Conservation (phyloP, 2,113 vertebrate genomes). For the Siniperca chuatsi region DNA sequence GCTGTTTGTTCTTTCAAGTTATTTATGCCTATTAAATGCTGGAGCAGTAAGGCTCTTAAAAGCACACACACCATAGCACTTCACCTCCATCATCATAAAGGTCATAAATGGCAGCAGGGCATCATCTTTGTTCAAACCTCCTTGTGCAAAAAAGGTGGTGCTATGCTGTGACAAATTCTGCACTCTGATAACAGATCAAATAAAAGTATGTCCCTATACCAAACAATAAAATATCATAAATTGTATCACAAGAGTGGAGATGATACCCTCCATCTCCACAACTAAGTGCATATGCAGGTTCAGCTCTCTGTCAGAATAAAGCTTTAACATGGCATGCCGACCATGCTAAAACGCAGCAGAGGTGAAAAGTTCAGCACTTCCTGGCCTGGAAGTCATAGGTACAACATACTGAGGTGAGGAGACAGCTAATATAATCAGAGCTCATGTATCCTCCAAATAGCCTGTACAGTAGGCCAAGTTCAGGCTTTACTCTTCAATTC, state of each 20-base stretch:
- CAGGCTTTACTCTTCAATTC: slow-evolving; percentile 5
- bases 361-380: slow-evolving; percentile 67
- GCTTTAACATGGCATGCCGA: background rate
- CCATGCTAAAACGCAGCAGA: slow-evolving; percentile 40
- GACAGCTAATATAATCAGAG: slow-evolving; percentile 57
- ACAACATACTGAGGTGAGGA: slow-evolving; percentile 55
- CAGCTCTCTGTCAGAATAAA: slow-evolving; percentile 7
- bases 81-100: slow-evolving; percentile 14
- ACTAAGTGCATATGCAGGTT: background rate
- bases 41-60: slow-evolving; percentile 15
- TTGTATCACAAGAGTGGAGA: slow-evolving; percentile 1
- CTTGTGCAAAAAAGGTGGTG: background rate
- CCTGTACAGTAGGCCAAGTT: slow-evolving; percentile 24
- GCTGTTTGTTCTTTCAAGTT: slow-evolving; percentile 40
- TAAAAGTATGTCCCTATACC: background rate
- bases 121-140: background rate
- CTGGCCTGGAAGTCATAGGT: slow-evolving; percentile 10
- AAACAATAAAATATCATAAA: background rate
- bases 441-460: slow-evolving; percentile 25
- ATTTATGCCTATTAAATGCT: slow-evolving; percentile 30
- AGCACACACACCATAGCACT: slow-evolving; percentile 23
- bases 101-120: slow-evolving; percentile 1
- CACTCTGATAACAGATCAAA: background rate
- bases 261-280: background rate
- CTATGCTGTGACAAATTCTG: slow-evolving; percentile 2